Percentiles rank a stretch among this genome's conserved stretches.
These are phyloP conservation scores for Neolamprologus falcicula DNA, from an alignment of 2,113 vertebrate species.

Conservation along the genomic window DNA sequence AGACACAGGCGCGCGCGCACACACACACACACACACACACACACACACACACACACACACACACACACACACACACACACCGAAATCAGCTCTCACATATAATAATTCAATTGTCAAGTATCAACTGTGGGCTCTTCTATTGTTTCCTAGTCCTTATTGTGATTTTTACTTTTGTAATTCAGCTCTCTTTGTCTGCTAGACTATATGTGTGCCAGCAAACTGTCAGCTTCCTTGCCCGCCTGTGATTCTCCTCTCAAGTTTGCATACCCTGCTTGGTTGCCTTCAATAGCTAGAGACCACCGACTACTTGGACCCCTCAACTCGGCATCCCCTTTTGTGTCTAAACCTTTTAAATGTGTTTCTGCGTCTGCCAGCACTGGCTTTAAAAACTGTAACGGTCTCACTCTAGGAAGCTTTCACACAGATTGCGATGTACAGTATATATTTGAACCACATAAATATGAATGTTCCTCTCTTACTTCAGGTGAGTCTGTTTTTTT, in stretches of 20 bases:
- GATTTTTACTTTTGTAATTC: not conserved
- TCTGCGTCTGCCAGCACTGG: not conserved
- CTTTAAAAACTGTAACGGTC: not conserved
- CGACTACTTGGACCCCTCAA: not conserved
- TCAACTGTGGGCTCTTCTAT: not conserved
- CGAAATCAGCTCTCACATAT: not conserved
- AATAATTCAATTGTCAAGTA: not conserved
- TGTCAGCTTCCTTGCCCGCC: not conserved
- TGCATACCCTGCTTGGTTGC: not conserved
- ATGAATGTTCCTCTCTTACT: not conserved
- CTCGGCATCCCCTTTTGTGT: not conserved
- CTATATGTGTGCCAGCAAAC: not conserved
- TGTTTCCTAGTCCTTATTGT: not conserved
- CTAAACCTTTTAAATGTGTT: not conserved
- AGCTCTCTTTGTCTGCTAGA: not conserved
- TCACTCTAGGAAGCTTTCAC: not conserved
- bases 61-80: not conserved
- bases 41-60: not conserved
- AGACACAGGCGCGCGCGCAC: accelerated
- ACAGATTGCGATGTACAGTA: not conserved
- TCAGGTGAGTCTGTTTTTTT: not conserved
- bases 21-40: not conserved
- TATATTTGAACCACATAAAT: not conserved
- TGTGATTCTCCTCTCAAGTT: not conserved
- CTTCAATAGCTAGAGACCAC: not conserved